Evolutionary conservation across 2,888 invertebrate species (phyloP).

Genomic region (Drosophila imparisetae): DNA sequence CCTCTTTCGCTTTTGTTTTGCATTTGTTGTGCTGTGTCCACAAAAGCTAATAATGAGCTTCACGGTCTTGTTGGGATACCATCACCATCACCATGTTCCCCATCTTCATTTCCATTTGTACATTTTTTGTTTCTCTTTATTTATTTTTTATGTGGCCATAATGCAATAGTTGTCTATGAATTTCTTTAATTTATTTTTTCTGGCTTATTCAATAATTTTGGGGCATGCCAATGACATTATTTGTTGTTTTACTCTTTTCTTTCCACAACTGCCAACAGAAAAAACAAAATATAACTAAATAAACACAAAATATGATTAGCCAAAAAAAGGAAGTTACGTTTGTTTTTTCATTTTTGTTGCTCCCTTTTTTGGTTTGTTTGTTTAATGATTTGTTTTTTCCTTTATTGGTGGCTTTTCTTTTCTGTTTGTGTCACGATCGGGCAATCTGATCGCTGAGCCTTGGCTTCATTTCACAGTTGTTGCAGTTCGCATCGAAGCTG

Average conservation of each 20-base stretch:
- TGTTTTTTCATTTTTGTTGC: constrained; percentile 13
- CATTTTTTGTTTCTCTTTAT: background rate
- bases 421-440: constrained; percentile 51
- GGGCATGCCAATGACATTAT: constrained; percentile 63
- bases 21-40: constrained; percentile 14
- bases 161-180: constrained; percentile 74
- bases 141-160: constrained; percentile 41
- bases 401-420: constrained; percentile 37
- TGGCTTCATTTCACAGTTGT: constrained; percentile 22
- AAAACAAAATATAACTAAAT: constrained; percentile 9
- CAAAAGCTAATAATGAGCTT: constrained; percentile 72
- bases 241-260: constrained; percentile 7
- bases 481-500: constrained; percentile 21
- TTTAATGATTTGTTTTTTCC: constrained; percentile 24
- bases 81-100: constrained; percentile 45
- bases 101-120: constrained; percentile 47
- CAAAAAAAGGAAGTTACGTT: constrained; percentile 31
- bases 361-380: constrained; percentile 2
- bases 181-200: constrained; percentile 58
- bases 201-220: constrained; percentile 63
- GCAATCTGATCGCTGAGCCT: constrained; percentile 27
- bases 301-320: constrained; percentile 43
- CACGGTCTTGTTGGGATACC: constrained; percentile 76
- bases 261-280: background rate
- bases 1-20: constrained; percentile 20